These are phyloP conservation scores for Centropyge bicolor DNA, from an alignment of 2,797 vertebrate species.

Conservation along the genomic window DNA sequence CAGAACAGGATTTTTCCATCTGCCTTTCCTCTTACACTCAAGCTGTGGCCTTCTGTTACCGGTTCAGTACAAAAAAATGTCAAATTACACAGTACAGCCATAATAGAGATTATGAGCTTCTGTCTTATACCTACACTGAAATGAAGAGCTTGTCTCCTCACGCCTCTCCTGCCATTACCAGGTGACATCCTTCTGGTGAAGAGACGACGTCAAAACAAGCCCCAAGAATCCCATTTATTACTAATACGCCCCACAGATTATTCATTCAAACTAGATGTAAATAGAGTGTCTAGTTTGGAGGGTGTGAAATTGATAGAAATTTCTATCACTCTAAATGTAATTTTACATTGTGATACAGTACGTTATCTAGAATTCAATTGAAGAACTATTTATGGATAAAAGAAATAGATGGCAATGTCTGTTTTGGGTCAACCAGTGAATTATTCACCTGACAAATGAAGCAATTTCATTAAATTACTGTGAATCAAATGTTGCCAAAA, in stretches of 20 bases:
- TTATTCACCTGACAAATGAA: neutral
- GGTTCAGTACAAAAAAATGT: neutral
- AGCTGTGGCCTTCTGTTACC: slow-evolving; percentile 24
- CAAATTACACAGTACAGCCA: neutral
- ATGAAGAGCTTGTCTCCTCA: neutral
- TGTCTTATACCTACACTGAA: neutral
- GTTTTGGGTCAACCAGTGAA: slow-evolving; percentile 6
- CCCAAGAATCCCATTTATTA: neutral
- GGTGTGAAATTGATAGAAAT: neutral
- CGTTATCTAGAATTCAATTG: neutral
- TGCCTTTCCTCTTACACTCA: slow-evolving; percentile 11
- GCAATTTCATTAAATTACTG: neutral
- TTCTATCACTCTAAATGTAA: neutral
- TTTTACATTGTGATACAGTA: neutral
- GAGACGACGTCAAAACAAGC: neutral
- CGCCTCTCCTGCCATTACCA: neutral
- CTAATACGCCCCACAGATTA: neutral
- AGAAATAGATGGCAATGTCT: slow-evolving; percentile 19
- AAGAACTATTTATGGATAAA: slow-evolving; percentile 10
- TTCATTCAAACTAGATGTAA: neutral
- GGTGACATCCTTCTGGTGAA: neutral
- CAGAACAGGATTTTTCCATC: slow-evolving; percentile 54
- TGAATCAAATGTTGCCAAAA: slow-evolving; percentile 1
- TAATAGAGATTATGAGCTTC: neutral
- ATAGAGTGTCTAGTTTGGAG: neutral